Evolutionary conservation across 2,888 invertebrate species (phyloP).

Genomic region (Leucophenga maculata): DNA sequence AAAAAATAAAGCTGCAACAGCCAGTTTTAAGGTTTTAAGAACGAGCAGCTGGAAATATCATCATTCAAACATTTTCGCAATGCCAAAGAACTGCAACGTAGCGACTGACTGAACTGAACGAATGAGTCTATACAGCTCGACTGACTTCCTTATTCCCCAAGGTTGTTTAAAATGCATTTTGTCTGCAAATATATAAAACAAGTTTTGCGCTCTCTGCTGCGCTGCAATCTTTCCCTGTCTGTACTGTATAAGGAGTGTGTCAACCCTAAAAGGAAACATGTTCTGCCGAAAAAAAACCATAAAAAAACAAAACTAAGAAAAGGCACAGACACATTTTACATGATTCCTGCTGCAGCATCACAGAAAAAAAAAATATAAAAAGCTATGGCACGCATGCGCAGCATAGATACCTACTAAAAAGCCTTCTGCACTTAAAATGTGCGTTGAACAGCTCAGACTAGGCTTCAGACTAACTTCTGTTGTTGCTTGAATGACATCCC

Average conservation of each 20-base stretch:
- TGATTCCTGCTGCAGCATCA: background rate
- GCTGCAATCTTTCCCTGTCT: no score
- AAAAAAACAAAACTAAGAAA: slow-evolving; percentile 1
- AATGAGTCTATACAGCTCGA: no score
- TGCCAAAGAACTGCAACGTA: no score
- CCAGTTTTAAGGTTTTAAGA: slow-evolving; percentile 13
- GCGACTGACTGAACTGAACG: no score
- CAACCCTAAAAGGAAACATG: slow-evolving; percentile 6
- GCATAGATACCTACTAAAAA: background rate
- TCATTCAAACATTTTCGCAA: no score
- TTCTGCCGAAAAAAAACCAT: background rate
- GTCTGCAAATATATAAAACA: slow-evolving; percentile 36
- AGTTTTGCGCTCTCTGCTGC: slow-evolving; percentile 40
- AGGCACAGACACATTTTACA: background rate
- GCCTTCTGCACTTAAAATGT: no score
- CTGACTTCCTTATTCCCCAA: slow-evolving; percentile 60
- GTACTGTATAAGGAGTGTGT: background rate
- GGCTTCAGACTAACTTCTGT: no score
- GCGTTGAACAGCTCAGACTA: no score
- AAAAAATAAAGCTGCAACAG: slow-evolving; percentile 45
- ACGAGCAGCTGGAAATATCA: slow-evolving; percentile 20
- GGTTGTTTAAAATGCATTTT: slow-evolving; percentile 53
- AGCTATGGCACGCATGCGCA: slow-evolving; percentile 3
- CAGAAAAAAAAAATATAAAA: background rate
- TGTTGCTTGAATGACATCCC: no score